Evolutionary conservation across 2,797 vertebrate genomes (phyloP), one percentile per base, ranked within the genome.

Genomic region (Cygnus olor): DNA sequence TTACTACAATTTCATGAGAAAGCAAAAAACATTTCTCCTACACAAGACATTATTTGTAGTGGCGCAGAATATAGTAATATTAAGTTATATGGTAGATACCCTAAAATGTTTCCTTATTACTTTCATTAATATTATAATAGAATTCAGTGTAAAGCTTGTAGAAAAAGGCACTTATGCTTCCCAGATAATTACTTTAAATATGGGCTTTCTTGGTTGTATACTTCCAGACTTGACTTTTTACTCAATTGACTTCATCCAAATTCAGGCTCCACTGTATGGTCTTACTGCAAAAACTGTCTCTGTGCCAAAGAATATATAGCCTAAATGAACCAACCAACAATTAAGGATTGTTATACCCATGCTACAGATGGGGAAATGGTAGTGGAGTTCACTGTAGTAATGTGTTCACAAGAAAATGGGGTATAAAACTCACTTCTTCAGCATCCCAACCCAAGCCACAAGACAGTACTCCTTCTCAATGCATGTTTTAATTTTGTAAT

Each of bases 41-140:
- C 40, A 24, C 0, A 2, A 45, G 21, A 8, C 0, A 0, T 45
- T 82, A 66, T 45, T 79, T 66, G 44, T 38, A 77, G 15, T 38
- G 54, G 34, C 1, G 5, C 11, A 87, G 42, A 73, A 58, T 30
- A 63, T 5, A 58, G 27, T 28, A 32, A 5, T 9, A 63, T 49
- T 47, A 21, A 82, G 30, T 24, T 21, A 11, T 25, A 36, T 4
- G 18, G 16, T 49, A 28, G 61, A 28, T 65, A 56, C 9, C 13
- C 9, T n/a, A 45, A 88, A 58, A 71, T 15, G 12, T 54, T 85
- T 47, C 24, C 30, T 47, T 79, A 51, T n/a, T 71, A 45, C 38
- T 79, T 66, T 81, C 24, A 58, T 11, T 83, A 47, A 45, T 38
- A 70, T 9, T 32, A 1, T 27, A 68, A 40, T 25, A 70, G 58